Evolutionary conservation across 2,888 invertebrate genomes (phyloP).

Genomic region (Tineola bisselliella): DNA sequence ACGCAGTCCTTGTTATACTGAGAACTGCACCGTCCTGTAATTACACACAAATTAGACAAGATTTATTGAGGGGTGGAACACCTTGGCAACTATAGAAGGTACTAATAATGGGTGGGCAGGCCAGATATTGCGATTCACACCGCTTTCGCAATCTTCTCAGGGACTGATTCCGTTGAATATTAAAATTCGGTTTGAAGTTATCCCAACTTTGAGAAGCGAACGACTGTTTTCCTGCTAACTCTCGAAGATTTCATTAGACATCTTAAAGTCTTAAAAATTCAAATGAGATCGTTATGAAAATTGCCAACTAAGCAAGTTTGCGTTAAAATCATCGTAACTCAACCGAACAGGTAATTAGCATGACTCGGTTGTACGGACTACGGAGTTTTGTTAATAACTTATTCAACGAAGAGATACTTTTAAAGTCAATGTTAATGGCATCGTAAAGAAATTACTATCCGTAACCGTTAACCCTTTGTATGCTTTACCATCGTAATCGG

Average conservation of each 20-base stretch:
- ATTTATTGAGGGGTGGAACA: slow-evolving; percentile 67
- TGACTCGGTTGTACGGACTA: slow-evolving; percentile 29
- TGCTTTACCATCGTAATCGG: slow-evolving; percentile 9
- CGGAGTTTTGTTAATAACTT: slow-evolving; percentile 21
- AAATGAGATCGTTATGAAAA: slow-evolving; percentile 10
- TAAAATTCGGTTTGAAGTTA: slow-evolving; percentile 1
- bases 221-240: slow-evolving; percentile 6
- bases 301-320: slow-evolving; percentile 5
- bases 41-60: slow-evolving; percentile 69
- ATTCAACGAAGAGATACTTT: slow-evolving; percentile 8
- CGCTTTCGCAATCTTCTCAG: slow-evolving; percentile 11
- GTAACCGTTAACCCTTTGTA: slow-evolving; percentile 15
- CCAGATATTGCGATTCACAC: slow-evolving; percentile 59
- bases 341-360: slow-evolving; percentile 32
- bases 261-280: slow-evolving; percentile 11
- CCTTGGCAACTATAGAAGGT: slow-evolving; percentile 65
- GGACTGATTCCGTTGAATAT: slow-evolving; percentile 8
- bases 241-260: slow-evolving; percentile 9
- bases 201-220: background rate
- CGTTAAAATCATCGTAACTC: slow-evolving; percentile 26
- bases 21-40: slow-evolving; percentile 63
- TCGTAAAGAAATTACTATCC: slow-evolving; percentile 21
- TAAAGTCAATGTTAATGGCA: slow-evolving; percentile 22
- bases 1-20: slow-evolving; percentile 64
- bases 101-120: slow-evolving; percentile 63